Conservation (phyloP, 2,113 vertebrate species). For the cat (Felis catus) region F.catus_Fca126_mat1.0 CM031423.1:89618501-89619000, state of each 20-base stretch:
- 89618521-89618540: not conserved
- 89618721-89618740: fast-evolving
- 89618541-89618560: not conserved
- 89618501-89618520: not conserved
- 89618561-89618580: not conserved
- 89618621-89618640: not conserved
- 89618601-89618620: not conserved
- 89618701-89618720: fast-evolving
- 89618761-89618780: fast-evolving
- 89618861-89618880: not conserved
- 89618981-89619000: not conserved
- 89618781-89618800: fast-evolving
- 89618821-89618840: not conserved
- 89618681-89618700: not conserved
- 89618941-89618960: not conserved
- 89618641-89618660: not conserved
- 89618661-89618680: not conserved
- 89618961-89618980: not conserved
- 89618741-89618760: not conserved
- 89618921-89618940: not conserved
- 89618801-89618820: not conserved
- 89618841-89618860: not conserved
- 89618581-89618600: not conserved
- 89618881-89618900: not conserved
- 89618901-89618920: not conserved